Conservation (phyloP, 2,797 vertebrate species). For the Sebastolobus altivelis region DNA sequence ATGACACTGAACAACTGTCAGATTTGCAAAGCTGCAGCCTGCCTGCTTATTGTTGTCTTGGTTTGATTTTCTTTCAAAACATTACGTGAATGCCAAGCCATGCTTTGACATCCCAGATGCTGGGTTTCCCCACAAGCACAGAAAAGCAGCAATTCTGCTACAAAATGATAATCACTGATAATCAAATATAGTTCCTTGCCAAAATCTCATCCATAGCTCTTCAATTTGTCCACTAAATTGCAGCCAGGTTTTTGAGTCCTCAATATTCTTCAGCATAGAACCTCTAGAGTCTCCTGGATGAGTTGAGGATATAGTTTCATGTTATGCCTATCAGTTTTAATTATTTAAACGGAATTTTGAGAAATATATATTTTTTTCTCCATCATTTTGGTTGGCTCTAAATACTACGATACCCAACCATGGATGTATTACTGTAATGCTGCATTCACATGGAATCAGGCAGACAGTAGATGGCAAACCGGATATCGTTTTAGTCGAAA, state of each 20-base stretch:
- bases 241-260: not conserved
- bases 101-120: slow-evolving; percentile 17
- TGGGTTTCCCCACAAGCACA: not conserved
- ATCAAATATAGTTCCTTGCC: not conserved
- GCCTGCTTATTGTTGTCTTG: slow-evolving; percentile 10
- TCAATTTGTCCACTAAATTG: not conserved
- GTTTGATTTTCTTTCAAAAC: slow-evolving; percentile 8
- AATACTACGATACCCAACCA: not conserved
- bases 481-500: no score
- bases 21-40: slow-evolving; percentile 5
- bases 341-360: not conserved
- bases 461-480: no score
- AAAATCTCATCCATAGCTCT: not conserved
- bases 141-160: not conserved
- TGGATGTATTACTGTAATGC: no score
- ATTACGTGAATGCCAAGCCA: slow-evolving; percentile 1
- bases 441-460: no score
- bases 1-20: slow-evolving; percentile 8
- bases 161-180: not conserved
- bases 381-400: not conserved
- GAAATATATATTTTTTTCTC: not conserved
- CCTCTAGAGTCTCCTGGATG: not conserved
- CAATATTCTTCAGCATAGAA: not conserved
- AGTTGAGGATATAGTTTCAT: not conserved
- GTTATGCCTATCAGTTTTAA: not conserved